phyloP scores from a whole-genome alignment of 1,140 invertebrate species.

The Micrasema minimum region DNA sequence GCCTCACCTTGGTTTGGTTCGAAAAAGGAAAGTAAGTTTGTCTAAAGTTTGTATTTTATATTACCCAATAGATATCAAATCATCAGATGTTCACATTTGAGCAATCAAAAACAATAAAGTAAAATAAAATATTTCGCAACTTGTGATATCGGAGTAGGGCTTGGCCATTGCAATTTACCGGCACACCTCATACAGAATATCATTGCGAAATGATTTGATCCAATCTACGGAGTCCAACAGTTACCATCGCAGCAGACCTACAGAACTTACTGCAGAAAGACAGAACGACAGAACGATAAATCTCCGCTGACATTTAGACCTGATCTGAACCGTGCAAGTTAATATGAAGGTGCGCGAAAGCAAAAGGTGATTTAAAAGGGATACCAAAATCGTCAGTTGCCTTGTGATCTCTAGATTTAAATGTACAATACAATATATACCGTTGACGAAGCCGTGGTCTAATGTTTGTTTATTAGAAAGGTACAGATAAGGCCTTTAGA shows the following conservation, averaged over 20 bases:
- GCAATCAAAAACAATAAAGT: too few relatives aligned
- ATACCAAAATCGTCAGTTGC: neutral
- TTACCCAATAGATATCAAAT: too few relatives aligned
- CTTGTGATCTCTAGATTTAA: neutral
- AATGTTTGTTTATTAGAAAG: constrained; percentile 19
- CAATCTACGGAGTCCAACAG: constrained; percentile 33
- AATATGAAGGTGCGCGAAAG: neutral
- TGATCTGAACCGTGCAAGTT: constrained; percentile 12
- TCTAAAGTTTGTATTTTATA: too few relatives aligned
- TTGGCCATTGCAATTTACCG: constrained; percentile 27
- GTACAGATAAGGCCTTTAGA: constrained; percentile 33
- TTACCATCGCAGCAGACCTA: constrained; percentile 5
- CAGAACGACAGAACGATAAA: constrained; percentile 15
- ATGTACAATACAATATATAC: too few relatives aligned
- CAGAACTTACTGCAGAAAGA: too few relatives aligned
- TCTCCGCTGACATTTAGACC: constrained; percentile 33
- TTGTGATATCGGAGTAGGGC: neutral
- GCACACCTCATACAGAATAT: constrained; percentile 41
- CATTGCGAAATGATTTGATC: constrained; percentile 45
- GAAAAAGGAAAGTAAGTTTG: too few relatives aligned
- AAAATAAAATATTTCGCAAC: too few relatives aligned
- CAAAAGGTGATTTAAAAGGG: neutral
- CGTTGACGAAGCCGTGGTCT: neutral
- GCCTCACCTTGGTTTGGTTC: too few relatives aligned
- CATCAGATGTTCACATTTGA: too few relatives aligned